These are phyloP conservation scores for Ambastaia sidthimunki DNA, from an alignment of 2,797 vertebrate genomes.

Conservation along the genomic window DNA sequence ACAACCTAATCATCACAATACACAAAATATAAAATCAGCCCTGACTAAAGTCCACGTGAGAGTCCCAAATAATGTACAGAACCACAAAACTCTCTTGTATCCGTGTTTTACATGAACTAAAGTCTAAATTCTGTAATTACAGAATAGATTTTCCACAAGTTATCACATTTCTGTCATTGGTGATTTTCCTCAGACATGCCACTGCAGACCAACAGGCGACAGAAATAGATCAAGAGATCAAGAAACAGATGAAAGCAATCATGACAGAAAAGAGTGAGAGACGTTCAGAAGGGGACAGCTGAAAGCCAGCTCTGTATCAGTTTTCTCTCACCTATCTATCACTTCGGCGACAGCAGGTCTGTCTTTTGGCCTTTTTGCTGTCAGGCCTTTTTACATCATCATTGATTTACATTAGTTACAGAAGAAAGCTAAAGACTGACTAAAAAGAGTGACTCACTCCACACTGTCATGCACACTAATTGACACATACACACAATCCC, in stretches of 20 bases:
- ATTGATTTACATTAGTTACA: slow-evolving; percentile 58
- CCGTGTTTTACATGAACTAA: background rate
- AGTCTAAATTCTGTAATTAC: background rate
- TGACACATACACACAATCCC: slow-evolving; percentile 1
- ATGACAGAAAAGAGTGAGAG: slow-evolving; percentile 38
- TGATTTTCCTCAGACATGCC: slow-evolving; percentile 13
- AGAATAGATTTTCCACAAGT: background rate
- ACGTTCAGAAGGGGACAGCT: slow-evolving; percentile 11
- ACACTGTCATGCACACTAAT: background rate
- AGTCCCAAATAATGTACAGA: background rate
- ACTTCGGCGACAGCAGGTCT: slow-evolving; percentile 45
- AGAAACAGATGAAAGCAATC: slow-evolving; percentile 28
- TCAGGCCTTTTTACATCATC: slow-evolving; percentile 51
- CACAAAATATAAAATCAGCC: no score
- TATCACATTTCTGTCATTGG: slow-evolving; percentile 14
- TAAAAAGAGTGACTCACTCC: slow-evolving; percentile 13
- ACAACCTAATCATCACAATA: no score
- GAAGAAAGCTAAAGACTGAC: slow-evolving; percentile 12
- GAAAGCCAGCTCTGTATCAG: slow-evolving; percentile 30
- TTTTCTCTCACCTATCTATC: slow-evolving; percentile 49
- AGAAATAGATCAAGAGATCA: background rate
- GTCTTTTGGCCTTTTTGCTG: slow-evolving; percentile 50
- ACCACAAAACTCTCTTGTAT: background rate
- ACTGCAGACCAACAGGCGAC: background rate
- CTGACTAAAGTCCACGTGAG: no score